These are phyloP conservation scores for Podarcis raffonei DNA, from an alignment of 2,113 vertebrate genomes.

Conservation along the genomic window DNA sequence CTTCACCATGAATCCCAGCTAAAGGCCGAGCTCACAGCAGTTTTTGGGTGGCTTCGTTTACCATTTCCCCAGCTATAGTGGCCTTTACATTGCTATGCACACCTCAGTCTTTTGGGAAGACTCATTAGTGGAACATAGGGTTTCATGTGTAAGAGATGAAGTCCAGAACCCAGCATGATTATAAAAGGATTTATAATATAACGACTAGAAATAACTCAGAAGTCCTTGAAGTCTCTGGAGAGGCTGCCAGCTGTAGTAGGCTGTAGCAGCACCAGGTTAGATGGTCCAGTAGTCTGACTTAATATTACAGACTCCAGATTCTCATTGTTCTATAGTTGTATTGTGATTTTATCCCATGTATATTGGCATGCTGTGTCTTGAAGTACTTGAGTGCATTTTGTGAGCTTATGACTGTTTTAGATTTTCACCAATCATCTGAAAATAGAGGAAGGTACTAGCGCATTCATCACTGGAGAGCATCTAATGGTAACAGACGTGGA, in stretches of 20 bases:
- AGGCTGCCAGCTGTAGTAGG: neutral
- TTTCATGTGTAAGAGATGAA: neutral
- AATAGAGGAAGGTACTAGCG: slow-evolving; percentile 70
- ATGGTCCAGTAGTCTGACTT: neutral
- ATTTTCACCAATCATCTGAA: slow-evolving; percentile 78
- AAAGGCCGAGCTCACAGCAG: neutral
- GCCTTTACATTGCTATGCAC: neutral
- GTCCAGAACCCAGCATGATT: neutral
- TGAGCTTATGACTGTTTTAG: slow-evolving; percentile 53
- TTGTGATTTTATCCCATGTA: neutral
- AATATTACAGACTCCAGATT: neutral
- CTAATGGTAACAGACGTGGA: slow-evolving; percentile 76
- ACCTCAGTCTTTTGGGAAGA: neutral
- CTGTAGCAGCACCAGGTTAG: neutral
- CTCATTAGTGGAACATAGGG: neutral
- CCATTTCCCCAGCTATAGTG: neutral
- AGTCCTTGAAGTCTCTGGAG: neutral
- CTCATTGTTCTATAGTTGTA: neutral
- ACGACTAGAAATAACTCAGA: neutral
- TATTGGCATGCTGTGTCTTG: neutral
- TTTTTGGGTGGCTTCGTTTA: neutral
- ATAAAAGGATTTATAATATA: neutral
- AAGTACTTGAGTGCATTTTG: neutral
- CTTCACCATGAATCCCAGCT: neutral
- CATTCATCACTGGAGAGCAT: slow-evolving; percentile 74